phyloP scores from a whole-genome alignment of 2,888 invertebrate species.

The Cryptops parisi region DNA sequence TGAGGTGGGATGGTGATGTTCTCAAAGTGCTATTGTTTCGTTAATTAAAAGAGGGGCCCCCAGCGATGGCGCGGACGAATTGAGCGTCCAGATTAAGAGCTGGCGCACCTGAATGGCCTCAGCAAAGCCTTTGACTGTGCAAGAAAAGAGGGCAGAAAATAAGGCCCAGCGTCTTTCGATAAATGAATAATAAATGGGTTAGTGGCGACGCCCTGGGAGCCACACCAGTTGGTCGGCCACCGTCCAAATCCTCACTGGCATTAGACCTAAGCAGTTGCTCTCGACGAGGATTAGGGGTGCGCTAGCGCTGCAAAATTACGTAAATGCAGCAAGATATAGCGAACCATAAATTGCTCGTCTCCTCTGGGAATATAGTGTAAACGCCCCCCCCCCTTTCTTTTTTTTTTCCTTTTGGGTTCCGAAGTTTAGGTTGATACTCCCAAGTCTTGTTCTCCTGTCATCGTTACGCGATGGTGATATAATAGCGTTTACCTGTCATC shows the following conservation, averaged over 20 bases:
- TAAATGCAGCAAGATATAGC: constrained; percentile 7
- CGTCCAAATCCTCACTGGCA: constrained; percentile 3
- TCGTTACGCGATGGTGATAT: too few relatives aligned
- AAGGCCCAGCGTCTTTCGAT: neutral
- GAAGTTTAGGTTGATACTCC: too few relatives aligned
- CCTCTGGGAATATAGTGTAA: neutral
- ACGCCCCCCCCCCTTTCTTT: neutral
- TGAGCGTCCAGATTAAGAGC: too few relatives aligned
- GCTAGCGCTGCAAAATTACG: constrained; percentile 2
- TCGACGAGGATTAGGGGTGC: constrained; percentile 8
- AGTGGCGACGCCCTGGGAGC: constrained; percentile 4
- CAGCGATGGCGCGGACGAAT: too few relatives aligned
- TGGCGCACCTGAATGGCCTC: too few relatives aligned
- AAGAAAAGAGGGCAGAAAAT: neutral
- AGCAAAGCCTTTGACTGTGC: too few relatives aligned
- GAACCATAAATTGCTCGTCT: neutral
- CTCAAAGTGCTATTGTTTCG: too few relatives aligned
- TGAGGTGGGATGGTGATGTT: too few relatives aligned
- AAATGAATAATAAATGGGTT: constrained; percentile 8
- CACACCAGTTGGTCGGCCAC: constrained; percentile 6
- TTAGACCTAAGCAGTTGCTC: constrained; percentile 6
- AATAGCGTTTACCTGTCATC: too few relatives aligned
- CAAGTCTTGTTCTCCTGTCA: too few relatives aligned
- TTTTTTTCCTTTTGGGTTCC: neutral
- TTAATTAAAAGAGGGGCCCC: too few relatives aligned